A percentile compares a stretch with the other conserved stretches of the same genome.
Evolutionary conservation across 2,797 vertebrate genomes (phyloP).

Genomic region (Sarcophilus harrisii): DNA sequence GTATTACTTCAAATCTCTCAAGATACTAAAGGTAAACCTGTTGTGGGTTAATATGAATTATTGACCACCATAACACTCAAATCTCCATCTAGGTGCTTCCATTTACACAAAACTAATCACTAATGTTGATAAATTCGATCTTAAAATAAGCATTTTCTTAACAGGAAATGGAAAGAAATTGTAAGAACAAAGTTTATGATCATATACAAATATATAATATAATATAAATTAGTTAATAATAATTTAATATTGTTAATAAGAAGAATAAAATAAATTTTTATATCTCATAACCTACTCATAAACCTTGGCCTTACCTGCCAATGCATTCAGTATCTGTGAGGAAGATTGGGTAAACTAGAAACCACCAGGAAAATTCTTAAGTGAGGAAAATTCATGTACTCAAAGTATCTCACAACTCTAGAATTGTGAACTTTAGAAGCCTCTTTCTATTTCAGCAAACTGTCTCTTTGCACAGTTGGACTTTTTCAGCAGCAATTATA

Average conservation of each 20-base stretch:
- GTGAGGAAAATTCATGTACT: not conserved
- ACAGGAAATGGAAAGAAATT: not conserved
- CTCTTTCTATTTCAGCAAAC: not conserved
- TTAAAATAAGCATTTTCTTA: not conserved
- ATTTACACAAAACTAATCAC: not conserved
- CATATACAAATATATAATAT: not conserved
- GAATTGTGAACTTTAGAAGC: not conserved
- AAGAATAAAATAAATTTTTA: too few relatives aligned
- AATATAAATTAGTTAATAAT: too few relatives aligned
- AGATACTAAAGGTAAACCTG: not conserved
- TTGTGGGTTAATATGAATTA: not conserved
- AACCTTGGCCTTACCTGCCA: not conserved
- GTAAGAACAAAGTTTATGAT: not conserved
- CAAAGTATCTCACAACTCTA: not conserved
- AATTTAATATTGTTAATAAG: too few relatives aligned
- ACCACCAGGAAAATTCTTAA: not conserved
- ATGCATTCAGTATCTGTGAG: not conserved
- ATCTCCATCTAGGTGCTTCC: not conserved
- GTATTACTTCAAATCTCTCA: not conserved
- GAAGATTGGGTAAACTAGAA: not conserved
- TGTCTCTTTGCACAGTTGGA: not conserved
- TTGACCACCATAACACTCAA: not conserved
- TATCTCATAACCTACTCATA: not conserved
- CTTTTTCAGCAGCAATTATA: not conserved
- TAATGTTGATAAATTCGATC: not conserved